These are phyloP conservation scores for Furcula furcula DNA, from an alignment of 2,888 invertebrate genomes.

Conservation along the genomic window DNA sequence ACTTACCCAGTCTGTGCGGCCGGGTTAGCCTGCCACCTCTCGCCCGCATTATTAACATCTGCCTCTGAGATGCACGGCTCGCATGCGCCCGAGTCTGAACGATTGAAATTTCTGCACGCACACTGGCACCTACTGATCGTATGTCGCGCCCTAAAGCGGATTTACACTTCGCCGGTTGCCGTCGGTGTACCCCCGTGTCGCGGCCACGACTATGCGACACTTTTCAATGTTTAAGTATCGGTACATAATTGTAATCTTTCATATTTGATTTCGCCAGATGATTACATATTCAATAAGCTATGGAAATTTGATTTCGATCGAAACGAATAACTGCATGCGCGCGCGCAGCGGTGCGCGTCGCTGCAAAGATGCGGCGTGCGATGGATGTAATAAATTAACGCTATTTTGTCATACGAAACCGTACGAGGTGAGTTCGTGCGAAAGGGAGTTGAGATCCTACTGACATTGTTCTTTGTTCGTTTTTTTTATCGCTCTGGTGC, in stretches of 20 bases:
- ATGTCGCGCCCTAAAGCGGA: slow-evolving; percentile 55
- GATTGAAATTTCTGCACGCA: slow-evolving; percentile 64
- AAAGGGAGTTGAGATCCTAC: slow-evolving; percentile 71
- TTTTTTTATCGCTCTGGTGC: slow-evolving; percentile 77
- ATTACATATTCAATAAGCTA: slow-evolving; percentile 60
- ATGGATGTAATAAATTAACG: slow-evolving; percentile 58
- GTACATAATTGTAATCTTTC: slow-evolving; percentile 44
- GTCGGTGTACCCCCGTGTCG: slow-evolving; percentile 16
- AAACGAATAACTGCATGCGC: slow-evolving; percentile 52
- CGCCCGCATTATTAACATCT: slow-evolving; percentile 64
- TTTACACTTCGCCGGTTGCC: slow-evolving; percentile 51
- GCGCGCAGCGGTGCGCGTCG: slow-evolving; percentile 51
- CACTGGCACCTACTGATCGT: slow-evolving; percentile 44
- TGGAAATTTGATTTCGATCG: slow-evolving; percentile 60
- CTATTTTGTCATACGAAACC: slow-evolving; percentile 70
- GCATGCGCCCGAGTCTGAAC: slow-evolving; percentile 43
- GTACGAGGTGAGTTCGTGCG: slow-evolving; percentile 62
- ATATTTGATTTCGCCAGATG: slow-evolving; percentile 58
- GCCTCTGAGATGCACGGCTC: slow-evolving; percentile 48
- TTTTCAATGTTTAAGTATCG: slow-evolving; percentile 19
- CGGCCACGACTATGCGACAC: too few relatives aligned
- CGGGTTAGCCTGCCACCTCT: slow-evolving; percentile 29
- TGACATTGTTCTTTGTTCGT: slow-evolving; percentile 79
- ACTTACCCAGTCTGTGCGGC: slow-evolving; percentile 28
- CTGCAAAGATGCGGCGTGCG: slow-evolving; percentile 44